phyloP scores from a whole-genome alignment of 2,113 vertebrate species.

The Pterocles orientalis region DNA sequence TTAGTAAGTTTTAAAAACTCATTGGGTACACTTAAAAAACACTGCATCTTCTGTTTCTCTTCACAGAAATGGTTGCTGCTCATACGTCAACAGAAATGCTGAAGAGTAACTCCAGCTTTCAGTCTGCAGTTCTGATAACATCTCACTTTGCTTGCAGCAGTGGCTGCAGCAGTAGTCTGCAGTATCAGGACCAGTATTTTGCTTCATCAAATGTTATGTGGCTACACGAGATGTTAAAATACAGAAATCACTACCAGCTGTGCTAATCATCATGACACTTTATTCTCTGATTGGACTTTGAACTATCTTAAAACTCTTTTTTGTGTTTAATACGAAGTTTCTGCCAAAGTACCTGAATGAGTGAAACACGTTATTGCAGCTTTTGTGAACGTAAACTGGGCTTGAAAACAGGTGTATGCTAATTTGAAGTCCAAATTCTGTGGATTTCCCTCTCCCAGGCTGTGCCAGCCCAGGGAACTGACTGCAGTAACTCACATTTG shows the following conservation, averaged over 20 bases:
- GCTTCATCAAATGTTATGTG: not conserved
- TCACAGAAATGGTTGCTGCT: constrained; percentile 9
- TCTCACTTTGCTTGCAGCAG: not conserved
- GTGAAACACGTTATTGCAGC: not conserved
- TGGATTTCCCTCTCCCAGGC: not conserved
- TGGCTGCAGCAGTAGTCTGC: not conserved
- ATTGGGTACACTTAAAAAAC: constrained; percentile 36
- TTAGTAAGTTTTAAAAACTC: constrained; percentile 53
- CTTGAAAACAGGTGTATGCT: not conserved
- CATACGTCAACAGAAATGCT: constrained; percentile 23
- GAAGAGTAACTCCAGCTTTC: not conserved
- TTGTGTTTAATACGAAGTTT: not conserved
- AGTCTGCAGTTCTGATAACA: not conserved
- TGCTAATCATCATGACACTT: not conserved
- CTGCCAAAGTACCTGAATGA: not conserved
- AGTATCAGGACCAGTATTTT: not conserved
- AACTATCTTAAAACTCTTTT: not conserved
- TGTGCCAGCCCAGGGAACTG: not conserved
- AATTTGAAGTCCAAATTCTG: not conserved
- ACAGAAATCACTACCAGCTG: not conserved
- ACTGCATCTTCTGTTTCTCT: constrained; percentile 13
- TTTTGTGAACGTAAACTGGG: not conserved
- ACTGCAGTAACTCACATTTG: not conserved
- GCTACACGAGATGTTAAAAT: not conserved
- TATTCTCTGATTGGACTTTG: not conserved